phyloP scores from a whole-genome alignment of 2,113 vertebrate species.

The Eublepharis macularius region DNA sequence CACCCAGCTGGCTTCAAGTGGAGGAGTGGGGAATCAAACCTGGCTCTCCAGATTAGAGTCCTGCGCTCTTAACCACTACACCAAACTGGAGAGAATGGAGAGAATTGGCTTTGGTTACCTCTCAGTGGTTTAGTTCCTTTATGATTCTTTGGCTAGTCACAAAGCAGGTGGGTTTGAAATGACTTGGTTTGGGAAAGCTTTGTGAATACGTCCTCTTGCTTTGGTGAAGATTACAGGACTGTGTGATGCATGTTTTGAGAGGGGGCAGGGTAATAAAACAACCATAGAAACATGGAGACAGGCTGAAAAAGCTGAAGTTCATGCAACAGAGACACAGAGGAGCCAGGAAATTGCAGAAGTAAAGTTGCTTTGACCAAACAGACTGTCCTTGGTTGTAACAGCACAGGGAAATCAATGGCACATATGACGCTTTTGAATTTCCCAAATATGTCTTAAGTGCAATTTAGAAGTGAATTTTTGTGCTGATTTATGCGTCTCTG shows the following conservation, averaged over 20 bases:
- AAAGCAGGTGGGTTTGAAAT: neutral
- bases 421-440: neutral
- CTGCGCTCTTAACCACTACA: too few species aligned
- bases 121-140: slow-evolving; percentile 14
- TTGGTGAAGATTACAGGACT: slow-evolving; percentile 2
- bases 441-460: neutral
- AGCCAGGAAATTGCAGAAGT: neutral
- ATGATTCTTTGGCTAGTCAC: neutral
- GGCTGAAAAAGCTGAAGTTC: neutral
- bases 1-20: too few species aligned
- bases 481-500: neutral
- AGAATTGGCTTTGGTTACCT: slow-evolving; percentile 5
- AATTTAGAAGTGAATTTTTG: neutral
- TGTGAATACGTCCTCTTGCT: neutral
- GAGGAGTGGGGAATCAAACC: too few species aligned
- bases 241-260: slow-evolving; percentile 2
- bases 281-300: slow-evolving; percentile 1
- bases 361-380: slow-evolving; percentile 4
- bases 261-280: neutral
- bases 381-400: neutral
- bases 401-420: neutral
- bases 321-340: slow-evolving; percentile 1
- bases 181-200: slow-evolving; percentile 8
- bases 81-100: too few species aligned
- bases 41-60: too few species aligned